phyloP scores from a whole-genome alignment of 2,113 vertebrate species.

The Hypanus sabinus region DNA sequence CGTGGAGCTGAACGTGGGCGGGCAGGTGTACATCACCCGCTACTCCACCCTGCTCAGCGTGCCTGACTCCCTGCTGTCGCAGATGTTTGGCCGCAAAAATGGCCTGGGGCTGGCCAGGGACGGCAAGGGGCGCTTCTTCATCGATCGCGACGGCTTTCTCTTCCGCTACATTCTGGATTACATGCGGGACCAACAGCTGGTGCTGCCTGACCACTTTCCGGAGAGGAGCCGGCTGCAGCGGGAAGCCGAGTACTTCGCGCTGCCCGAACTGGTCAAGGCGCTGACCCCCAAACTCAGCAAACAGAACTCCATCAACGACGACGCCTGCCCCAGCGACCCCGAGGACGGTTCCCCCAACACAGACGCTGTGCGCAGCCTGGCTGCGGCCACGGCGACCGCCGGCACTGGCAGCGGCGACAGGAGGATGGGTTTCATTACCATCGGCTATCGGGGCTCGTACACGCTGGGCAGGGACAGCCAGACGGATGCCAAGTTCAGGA shows the following conservation, averaged over 20 bases:
- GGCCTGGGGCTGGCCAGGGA: conserved; percentile 70
- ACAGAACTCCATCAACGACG: conserved; percentile 76
- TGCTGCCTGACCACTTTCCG: conserved; percentile 86
- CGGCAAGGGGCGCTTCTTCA: conserved; percentile 85
- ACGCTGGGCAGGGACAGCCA: conserved; percentile 83
- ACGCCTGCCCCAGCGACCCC: conserved; percentile 73
- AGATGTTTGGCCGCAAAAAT: conserved; percentile 81
- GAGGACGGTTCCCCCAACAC: conserved; percentile 71
- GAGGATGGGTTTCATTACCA: conserved; percentile 80
- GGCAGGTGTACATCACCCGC: conserved; percentile 89
- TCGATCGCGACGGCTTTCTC: conserved; percentile 85
- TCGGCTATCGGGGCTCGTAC: conserved; percentile 84
- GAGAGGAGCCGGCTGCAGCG: conserved; percentile 77
- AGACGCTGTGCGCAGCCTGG: conserved; percentile 54
- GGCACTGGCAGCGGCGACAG: conserved; percentile 48
- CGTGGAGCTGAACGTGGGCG: conserved; percentile 86
- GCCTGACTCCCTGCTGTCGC: conserved; percentile 76
- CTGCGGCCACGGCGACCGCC: conserved; percentile 47
- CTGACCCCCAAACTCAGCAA: conserved; percentile 74
- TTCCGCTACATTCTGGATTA: conserved; percentile 92
- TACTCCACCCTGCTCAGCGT: conserved; percentile 78
- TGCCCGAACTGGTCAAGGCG: conserved; percentile 76
- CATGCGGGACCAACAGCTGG: conserved; percentile 81
- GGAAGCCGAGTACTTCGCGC: conserved; percentile 83
- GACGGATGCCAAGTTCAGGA: conserved; percentile 82